Evolutionary conservation across 2,113 vertebrate species (phyloP).

Genomic region (Rhynchomys soricoides): DNA sequence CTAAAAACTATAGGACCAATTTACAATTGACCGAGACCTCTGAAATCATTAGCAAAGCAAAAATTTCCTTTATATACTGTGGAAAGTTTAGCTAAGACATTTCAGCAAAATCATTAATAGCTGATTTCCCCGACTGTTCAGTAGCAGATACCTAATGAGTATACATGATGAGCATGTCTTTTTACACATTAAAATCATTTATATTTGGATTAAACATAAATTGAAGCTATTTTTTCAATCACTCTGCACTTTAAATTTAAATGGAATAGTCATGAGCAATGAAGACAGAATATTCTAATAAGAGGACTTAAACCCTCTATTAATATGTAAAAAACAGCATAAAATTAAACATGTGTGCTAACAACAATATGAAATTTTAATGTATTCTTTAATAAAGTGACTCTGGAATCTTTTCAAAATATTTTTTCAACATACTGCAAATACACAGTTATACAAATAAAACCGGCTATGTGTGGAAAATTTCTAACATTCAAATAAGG

Average conservation of each 20-base stretch:
- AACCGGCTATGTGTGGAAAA: neutral
- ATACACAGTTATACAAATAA: neutral
- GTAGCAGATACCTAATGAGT: neutral
- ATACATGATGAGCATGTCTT: neutral
- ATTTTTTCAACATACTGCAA: neutral
- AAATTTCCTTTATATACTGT: neutral
- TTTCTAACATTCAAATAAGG: neutral
- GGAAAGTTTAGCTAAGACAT: neutral
- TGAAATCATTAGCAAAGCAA: too few species aligned
- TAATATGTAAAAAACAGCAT: neutral
- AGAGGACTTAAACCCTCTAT: neutral
- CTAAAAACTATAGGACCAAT: too few species aligned
- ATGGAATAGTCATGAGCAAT: neutral
- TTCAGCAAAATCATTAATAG: neutral
- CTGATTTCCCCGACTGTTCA: neutral
- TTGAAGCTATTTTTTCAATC: conserved; percentile 25
- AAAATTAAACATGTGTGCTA: neutral
- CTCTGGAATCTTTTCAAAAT: neutral
- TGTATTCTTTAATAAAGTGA: neutral
- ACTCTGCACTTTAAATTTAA: conserved; percentile 13
- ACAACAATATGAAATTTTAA: neutral
- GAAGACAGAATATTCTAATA: neutral
- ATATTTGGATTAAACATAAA: conserved; percentile 21
- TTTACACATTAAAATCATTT: conserved; percentile 4
- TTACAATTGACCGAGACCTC: too few species aligned